Conservation (phyloP, 2,888 invertebrate genomes). For the Lasioglossum vierecki region DNA sequence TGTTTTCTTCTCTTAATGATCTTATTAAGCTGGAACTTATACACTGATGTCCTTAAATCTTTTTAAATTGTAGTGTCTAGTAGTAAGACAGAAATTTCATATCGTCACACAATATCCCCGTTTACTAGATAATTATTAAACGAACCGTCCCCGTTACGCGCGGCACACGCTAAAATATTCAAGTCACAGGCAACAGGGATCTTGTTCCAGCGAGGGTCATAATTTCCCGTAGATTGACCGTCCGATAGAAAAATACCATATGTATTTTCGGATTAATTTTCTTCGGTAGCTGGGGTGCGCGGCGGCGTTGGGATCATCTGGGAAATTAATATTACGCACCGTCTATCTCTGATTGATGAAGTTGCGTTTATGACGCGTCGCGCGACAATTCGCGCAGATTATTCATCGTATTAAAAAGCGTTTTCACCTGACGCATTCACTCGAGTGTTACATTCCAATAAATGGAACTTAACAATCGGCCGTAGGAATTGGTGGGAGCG, state of each 20-base stretch:
- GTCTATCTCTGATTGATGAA: slow-evolving; percentile 64
- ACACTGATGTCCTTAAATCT: no score
- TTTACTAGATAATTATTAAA: neutral
- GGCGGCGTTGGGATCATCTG: slow-evolving; percentile 52
- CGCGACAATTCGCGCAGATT: slow-evolving; percentile 58
- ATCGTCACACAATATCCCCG: neutral
- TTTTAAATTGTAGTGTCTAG: no score
- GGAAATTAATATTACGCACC: slow-evolving; percentile 61
- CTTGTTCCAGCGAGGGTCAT: neutral
- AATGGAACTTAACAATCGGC: slow-evolving; percentile 74
- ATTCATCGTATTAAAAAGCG: slow-evolving; percentile 72
- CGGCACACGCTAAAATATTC: neutral
- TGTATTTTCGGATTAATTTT: neutral
- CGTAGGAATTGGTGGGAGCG: slow-evolving; percentile 62
- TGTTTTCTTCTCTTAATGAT: no score
- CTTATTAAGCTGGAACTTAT: no score
- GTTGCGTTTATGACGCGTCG: slow-evolving; percentile 60
- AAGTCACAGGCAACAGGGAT: neutral
- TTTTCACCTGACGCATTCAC: slow-evolving; percentile 60
- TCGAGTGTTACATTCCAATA: slow-evolving; percentile 73
- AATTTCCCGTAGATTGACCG: neutral
- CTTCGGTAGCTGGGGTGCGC: neutral
- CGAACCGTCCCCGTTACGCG: neutral
- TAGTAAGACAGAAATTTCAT: neutral
- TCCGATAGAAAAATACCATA: slow-evolving; percentile 11